These are phyloP conservation scores for Erinaceus europaeus DNA, from an alignment of 2,113 vertebrate species.

Conservation along the genomic window DNA sequence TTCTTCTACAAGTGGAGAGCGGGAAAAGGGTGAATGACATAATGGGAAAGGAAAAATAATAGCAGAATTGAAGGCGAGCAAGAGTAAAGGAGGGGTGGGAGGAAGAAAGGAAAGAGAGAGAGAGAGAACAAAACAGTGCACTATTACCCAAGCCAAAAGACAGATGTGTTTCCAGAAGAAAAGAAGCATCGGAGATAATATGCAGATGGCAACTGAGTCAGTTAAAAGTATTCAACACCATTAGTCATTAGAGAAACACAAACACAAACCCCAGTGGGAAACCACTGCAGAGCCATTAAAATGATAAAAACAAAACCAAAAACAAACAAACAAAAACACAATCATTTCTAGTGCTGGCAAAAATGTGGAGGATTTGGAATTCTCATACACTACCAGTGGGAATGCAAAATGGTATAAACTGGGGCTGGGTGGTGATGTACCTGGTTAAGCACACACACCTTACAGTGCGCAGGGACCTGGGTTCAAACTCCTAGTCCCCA, in stretches of 20 bases:
- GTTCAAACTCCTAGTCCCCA: too few relatives aligned
- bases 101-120: neutral
- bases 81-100: neutral
- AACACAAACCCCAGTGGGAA: constrained; percentile 5
- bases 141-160: neutral
- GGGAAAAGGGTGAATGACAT: too few relatives aligned
- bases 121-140: neutral
- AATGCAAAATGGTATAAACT: too few relatives aligned
- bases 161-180: neutral
- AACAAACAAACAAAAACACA: neutral
- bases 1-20: too few relatives aligned
- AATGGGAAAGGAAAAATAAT: neutral
- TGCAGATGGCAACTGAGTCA: neutral
- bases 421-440: too few relatives aligned
- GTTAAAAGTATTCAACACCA: neutral
- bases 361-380: neutral
- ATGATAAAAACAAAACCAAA: neutral
- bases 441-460: too few relatives aligned
- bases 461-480: too few relatives aligned
- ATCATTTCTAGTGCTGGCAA: neutral
- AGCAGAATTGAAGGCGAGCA: neutral
- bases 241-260: constrained; percentile 6
- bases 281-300: neutral
- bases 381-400: neutral
- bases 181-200: neutral